phyloP scores from a whole-genome alignment of 2,797 vertebrate species.

The Momotus momota region DNA sequence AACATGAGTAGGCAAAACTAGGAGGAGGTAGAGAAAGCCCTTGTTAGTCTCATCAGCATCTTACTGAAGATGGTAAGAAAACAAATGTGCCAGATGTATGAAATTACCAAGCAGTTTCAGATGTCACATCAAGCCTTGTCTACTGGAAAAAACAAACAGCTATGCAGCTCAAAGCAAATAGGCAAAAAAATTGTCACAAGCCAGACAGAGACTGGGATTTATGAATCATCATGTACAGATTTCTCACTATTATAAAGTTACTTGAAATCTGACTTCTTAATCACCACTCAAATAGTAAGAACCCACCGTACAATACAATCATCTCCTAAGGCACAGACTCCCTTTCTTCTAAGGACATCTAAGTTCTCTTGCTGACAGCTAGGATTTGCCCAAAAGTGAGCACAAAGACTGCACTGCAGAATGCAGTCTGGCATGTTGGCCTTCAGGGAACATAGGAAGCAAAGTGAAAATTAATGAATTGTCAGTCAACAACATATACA shows the following conservation, averaged over 20 bases:
- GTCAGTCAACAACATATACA: neutral
- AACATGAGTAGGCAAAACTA: neutral
- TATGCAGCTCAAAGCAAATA: neutral
- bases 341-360: neutral
- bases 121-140: neutral
- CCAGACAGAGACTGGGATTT: neutral
- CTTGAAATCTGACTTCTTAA: neutral
- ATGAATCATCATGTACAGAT: neutral
- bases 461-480: slow-evolving; percentile 34
- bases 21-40: neutral
- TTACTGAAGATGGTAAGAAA: neutral
- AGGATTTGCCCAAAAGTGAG: neutral
- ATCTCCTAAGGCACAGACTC: neutral
- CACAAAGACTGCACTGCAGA: neutral
- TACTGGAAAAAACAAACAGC: neutral
- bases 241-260: neutral
- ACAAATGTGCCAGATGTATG: neutral
- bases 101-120: neutral
- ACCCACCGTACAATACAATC: neutral
- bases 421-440: neutral
- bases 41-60: neutral
- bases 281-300: neutral
- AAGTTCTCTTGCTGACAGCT: neutral
- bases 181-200: neutral
- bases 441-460: neutral